These are phyloP conservation scores for Marasmarcha lunaedactyla DNA, from an alignment of 2,888 invertebrate species.

Conservation along the genomic window DNA sequence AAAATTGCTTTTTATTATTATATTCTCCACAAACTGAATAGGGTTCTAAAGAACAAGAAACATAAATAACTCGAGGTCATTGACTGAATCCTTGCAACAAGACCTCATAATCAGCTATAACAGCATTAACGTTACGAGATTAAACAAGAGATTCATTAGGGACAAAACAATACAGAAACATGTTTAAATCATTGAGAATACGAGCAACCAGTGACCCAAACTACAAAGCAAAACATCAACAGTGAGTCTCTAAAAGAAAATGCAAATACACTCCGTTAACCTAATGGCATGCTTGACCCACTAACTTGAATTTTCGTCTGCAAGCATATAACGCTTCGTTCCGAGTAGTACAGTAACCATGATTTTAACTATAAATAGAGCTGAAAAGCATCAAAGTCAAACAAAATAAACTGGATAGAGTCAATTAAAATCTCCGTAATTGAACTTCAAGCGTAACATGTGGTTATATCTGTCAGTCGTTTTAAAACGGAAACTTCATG, in stretches of 20 bases:
- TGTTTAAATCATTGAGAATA: neutral
- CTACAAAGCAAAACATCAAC: neutral
- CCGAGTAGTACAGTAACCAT: no score
- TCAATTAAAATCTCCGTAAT: no score
- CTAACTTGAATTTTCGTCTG: slow-evolving; percentile 36
- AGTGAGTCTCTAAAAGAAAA: slow-evolving; percentile 27
- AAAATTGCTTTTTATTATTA: no score
- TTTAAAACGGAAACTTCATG: no score
- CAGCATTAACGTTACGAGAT: slow-evolving; percentile 34
- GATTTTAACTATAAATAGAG: slow-evolving; percentile 28
- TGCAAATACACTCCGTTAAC: slow-evolving; percentile 55
- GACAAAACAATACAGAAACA: neutral
- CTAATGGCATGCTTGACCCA: slow-evolving; percentile 57
- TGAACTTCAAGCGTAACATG: no score
- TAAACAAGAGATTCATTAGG: neutral
- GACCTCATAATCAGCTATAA: slow-evolving; percentile 41
- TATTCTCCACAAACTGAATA: no score
- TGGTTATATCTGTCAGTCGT: no score
- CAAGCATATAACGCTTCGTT: slow-evolving; percentile 18
- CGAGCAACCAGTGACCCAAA: neutral
- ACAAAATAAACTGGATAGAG: slow-evolving; percentile 23
- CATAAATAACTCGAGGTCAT: slow-evolving; percentile 23
- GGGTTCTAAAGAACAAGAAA: no score
- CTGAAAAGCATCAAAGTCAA: slow-evolving; percentile 53
- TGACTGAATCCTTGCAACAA: slow-evolving; percentile 47